A percentile compares a stretch with the other conserved stretches of the same genome.
Conservation (phyloP, 2,797 vertebrate genomes). For the Melanogrammus aeglefinus region DNA sequence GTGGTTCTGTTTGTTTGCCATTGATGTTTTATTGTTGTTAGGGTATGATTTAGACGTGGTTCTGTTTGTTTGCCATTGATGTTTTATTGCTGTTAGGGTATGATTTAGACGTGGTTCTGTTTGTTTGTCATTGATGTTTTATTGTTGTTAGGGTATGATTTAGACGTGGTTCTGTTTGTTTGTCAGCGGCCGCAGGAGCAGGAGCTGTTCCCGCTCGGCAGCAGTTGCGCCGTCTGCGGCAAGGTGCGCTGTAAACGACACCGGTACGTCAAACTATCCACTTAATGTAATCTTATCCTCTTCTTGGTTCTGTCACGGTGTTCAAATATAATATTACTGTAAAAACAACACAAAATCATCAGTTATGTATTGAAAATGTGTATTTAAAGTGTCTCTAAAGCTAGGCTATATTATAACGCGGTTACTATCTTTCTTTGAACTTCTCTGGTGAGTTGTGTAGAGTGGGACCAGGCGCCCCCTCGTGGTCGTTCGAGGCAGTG, state of each 20-base stretch:
- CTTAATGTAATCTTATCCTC: neutral
- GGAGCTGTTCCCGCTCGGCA: slow-evolving; percentile 86
- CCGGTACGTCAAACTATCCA: slow-evolving; percentile 69
- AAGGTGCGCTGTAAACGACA: slow-evolving; percentile 91
- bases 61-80: no score
- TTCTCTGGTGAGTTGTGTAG: neutral
- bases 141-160: neutral
- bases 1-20: no score
- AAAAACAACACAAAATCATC: neutral
- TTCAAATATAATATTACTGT: neutral
- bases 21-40: neutral
- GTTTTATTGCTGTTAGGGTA: no score
- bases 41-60: neutral
- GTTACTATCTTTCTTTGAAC: neutral
- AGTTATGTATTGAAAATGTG: neutral
- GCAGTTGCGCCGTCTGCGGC: slow-evolving; percentile 91
- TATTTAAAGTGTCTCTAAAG: neutral
- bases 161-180: neutral
- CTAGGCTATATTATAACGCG: neutral
- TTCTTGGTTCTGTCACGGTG: neutral
- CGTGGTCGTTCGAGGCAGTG: neutral
- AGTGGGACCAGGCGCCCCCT: neutral
- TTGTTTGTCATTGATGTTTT: no score
- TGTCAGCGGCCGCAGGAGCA: slow-evolving; percentile 76
- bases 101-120: no score